Conservation (phyloP, 2,888 invertebrate genomes). For the Ophion ventricosus region DNA sequence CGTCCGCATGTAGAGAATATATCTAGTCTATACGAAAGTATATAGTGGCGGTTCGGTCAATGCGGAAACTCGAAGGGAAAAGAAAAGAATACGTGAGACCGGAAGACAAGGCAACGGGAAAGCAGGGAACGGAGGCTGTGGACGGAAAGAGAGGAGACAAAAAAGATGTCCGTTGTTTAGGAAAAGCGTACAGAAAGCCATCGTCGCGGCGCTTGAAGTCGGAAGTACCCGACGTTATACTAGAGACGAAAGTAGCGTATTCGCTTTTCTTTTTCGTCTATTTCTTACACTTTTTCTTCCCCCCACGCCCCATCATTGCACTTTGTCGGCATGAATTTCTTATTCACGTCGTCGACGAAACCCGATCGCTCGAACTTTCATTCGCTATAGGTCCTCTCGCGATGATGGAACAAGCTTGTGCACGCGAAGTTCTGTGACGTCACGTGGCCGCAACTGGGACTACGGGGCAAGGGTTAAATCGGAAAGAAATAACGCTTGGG, state of each 20-base stretch:
- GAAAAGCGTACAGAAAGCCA: constrained; percentile 48
- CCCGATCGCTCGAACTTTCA: constrained; percentile 5
- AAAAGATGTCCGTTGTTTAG: constrained; percentile 48
- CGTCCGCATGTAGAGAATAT: constrained; percentile 56
- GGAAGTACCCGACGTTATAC: constrained; percentile 36
- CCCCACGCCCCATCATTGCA: neutral
- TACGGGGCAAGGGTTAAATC: too few relatives aligned
- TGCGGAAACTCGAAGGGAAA: constrained; percentile 47
- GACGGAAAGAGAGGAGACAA: constrained; percentile 17
- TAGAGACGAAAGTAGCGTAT: constrained; percentile 10
- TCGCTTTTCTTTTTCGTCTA: constrained; percentile 7
- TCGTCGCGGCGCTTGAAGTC: constrained; percentile 19
- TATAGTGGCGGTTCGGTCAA: constrained; percentile 51
- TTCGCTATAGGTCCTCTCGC: too few relatives aligned
- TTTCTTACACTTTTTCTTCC: constrained; percentile 15
- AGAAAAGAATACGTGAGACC: constrained; percentile 23
- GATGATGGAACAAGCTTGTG: too few relatives aligned
- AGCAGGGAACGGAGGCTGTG: neutral
- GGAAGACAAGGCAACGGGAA: neutral
- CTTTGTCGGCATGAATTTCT: constrained; percentile 35
- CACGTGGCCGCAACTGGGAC: too few relatives aligned
- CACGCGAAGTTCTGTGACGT: too few relatives aligned
- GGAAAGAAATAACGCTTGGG: too few relatives aligned
- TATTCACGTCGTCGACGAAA: constrained; percentile 39
- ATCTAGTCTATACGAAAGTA: constrained; percentile 23